These are phyloP conservation scores for Butorides virescens DNA, from an alignment of 2,113 vertebrate genomes.

Conservation along the genomic window DNA sequence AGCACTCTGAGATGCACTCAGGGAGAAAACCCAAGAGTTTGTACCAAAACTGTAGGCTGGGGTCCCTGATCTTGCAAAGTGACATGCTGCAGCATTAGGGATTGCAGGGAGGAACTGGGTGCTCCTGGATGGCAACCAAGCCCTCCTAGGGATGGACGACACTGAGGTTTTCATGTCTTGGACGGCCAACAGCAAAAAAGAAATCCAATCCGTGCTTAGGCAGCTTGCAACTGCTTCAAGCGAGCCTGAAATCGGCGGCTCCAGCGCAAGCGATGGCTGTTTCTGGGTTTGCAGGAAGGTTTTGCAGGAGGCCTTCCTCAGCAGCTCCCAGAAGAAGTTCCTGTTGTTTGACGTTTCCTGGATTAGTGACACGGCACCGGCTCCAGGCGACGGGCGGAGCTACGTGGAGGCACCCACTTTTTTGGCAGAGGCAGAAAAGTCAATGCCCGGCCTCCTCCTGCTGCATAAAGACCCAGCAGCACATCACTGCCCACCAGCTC, in stretches of 20 bases:
- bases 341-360: background rate
- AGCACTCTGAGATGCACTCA: background rate
- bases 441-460: background rate
- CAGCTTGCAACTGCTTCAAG: background rate
- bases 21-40: background rate
- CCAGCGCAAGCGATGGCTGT: background rate
- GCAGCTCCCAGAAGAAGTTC: background rate
- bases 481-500: background rate
- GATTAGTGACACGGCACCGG: accelerated
- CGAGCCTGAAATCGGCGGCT: background rate
- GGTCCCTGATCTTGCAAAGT: background rate
- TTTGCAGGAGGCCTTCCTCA: background rate
- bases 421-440: background rate
- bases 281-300: conserved; percentile 15
- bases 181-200: background rate
- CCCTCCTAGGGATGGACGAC: background rate
- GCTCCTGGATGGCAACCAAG: background rate
- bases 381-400: background rate
- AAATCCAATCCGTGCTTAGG: background rate
- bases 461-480: background rate
- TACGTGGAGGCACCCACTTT: background rate
- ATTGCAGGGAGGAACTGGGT: background rate
- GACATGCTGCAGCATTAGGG: background rate
- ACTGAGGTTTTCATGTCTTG: background rate
- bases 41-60: background rate